Evolutionary conservation across 2,888 invertebrate genomes (phyloP), one percentile per base, ranked within the genome.

Genomic region (Tiliacea citrago): DNA sequence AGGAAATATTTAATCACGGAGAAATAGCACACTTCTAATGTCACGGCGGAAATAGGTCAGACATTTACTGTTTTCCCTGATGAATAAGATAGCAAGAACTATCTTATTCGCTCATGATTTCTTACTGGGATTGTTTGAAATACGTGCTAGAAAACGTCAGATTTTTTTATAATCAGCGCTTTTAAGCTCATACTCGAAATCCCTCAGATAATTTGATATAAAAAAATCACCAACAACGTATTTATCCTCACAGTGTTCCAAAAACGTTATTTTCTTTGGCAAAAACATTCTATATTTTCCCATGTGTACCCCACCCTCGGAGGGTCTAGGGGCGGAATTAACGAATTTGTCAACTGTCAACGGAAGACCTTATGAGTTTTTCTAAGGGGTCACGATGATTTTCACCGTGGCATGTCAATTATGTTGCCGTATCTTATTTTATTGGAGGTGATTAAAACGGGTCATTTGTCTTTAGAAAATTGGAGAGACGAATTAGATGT

Each of bases 281-380:
- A 88, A 85, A 88, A 89, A 88, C 90, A 90, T 88, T 83, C 87
- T 85, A 88, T 88, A 90, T 91, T 90, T 90, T 90, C 91, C 89
- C 90, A 88, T 88, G 90, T 87, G 88, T 68, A 71, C 79, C 81
- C 82, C 76, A 77, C 84, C 84, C 84, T 82, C 79, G 70, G 83
- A 81, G 77, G 77, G 86, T 89, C 89, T 88, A 83, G 81, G 88
- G 89, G 83, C 73, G 91, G 92, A 93, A 96, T 96, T 95, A 95
- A 94, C 95, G 94, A 95, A 96, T 96, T 96, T 96, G 95, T 96
- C 96, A 96, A 95, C 92, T 95, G 96, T 96, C 96, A 95, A 89
- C 91, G 90, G 85, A 91, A 88, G 91, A 88, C 92, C 93, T 94
- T 96, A 96, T 96, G 95, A 95, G 94, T 94, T 95, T 94, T 94